phyloP scores from a whole-genome alignment of 2,113 vertebrate genomes.

The Maccullochella peelii region DNA sequence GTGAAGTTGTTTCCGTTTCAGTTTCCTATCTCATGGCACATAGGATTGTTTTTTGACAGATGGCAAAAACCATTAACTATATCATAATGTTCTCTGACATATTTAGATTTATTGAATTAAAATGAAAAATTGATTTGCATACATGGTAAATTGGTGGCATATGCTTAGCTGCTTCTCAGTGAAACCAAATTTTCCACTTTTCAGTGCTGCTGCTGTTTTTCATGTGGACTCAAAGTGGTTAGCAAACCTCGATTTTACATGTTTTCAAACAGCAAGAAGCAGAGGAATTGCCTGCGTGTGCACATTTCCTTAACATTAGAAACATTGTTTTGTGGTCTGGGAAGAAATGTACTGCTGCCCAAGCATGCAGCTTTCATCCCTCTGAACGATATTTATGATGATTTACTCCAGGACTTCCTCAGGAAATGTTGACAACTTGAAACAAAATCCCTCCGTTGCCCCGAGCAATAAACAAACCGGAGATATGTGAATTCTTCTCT shows the following conservation, averaged over 20 bases:
- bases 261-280: conserved; percentile 5
- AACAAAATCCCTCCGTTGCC: conserved; percentile 71
- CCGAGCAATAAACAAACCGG: conserved; percentile 72
- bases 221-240: not conserved
- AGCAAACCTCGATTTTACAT: not conserved
- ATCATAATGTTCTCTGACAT: not conserved
- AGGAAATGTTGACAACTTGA: conserved; percentile 83
- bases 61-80: not conserved
- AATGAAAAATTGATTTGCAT: not conserved
- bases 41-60: not conserved
- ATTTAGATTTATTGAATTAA: not conserved
- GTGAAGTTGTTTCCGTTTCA: not conserved
- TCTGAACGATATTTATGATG: conserved; percentile 71
- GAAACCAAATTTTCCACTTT: not conserved
- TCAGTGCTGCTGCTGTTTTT: not conserved
- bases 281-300: conserved; percentile 14
- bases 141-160: not conserved
- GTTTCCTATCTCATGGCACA: not conserved
- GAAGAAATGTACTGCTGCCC: conserved; percentile 27
- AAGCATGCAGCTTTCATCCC: conserved; percentile 60
- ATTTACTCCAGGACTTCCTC: conserved; percentile 79
- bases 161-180: not conserved
- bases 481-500: conserved; percentile 58
- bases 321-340: conserved; percentile 39
- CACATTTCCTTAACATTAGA: conserved; percentile 26